Evolutionary conservation across 2,797 vertebrate genomes (phyloP).

Genomic region (Chaunax sp.): DNA sequence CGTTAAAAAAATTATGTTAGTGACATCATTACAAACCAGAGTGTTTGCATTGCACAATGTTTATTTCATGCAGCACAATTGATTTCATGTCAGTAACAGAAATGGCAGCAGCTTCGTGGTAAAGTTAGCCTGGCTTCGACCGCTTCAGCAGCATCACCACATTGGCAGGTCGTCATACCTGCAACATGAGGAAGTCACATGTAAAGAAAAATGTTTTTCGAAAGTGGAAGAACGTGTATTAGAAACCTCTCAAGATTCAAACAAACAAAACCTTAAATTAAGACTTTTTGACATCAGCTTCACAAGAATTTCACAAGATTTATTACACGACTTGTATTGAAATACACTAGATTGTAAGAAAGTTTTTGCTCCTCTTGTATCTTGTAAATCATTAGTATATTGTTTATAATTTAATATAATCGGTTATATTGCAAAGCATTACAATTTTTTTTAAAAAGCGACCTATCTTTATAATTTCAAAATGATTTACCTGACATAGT

Average conservation of each 20-base stretch:
- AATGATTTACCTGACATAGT: slow-evolving; percentile 77
- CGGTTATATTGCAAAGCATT: no score
- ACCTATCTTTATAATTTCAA: neutral
- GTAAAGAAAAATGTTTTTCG: slow-evolving; percentile 1
- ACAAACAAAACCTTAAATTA: no score
- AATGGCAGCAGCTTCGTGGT: slow-evolving; percentile 10
- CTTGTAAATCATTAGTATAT: no score
- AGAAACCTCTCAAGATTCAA: no score
- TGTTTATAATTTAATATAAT: no score
- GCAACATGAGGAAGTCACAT: slow-evolving; percentile 33
- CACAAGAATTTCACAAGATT: no score
- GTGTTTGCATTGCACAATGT: slow-evolving; percentile 33
- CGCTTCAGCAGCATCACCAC: slow-evolving; percentile 62
- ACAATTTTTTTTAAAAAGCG: neutral
- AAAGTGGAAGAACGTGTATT: no score
- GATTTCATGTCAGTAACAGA: slow-evolving; percentile 28
- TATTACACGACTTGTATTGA: neutral
- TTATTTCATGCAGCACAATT: slow-evolving; percentile 69
- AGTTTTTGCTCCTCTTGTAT: neutral
- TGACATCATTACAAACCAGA: slow-evolving; percentile 21
- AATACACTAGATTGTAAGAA: neutral
- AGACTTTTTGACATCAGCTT: no score
- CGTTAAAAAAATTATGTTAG: neutral
- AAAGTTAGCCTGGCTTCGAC: slow-evolving; percentile 7
- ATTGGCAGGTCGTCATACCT: slow-evolving; percentile 71